phyloP scores from a whole-genome alignment of 2,797 vertebrate genomes.

The Hydrolagus colliei region DNA sequence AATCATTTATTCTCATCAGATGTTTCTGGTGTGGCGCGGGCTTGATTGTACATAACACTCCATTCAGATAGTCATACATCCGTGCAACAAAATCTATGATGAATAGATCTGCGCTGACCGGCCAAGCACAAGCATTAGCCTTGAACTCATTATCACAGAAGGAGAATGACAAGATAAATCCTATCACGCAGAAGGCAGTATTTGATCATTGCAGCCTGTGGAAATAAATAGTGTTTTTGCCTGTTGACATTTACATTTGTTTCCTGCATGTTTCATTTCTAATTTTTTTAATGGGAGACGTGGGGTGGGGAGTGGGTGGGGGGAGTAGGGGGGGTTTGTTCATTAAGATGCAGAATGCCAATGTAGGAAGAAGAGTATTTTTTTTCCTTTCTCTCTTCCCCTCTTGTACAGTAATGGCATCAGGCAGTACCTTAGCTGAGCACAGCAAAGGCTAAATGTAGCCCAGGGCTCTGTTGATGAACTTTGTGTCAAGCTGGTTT shows the following conservation, averaged over 20 bases:
- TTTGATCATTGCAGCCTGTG: conserved; percentile 2
- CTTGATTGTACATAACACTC: not conserved
- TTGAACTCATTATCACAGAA: not conserved
- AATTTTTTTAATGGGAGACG: not conserved
- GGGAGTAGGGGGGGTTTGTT: not conserved
- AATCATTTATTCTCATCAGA: conserved; percentile 9
- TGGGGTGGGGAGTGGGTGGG: too few species aligned
- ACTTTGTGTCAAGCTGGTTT: not conserved
- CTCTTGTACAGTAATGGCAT: not conserved
- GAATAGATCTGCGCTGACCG: not conserved
- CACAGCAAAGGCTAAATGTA: not conserved
- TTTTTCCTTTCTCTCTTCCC: not conserved
- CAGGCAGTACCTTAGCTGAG: too few species aligned
- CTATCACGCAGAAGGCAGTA: not conserved
- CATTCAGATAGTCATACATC: conserved; percentile 7
- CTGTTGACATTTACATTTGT: not conserved
- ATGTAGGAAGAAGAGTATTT: not conserved
- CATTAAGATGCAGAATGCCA: not conserved
- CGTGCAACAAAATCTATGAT: not conserved
- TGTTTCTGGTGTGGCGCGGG: not conserved
- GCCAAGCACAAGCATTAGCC: conserved; percentile 7
- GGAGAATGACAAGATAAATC: not conserved
- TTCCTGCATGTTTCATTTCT: not conserved
- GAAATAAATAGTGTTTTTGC: not conserved
- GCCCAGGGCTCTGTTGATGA: not conserved